A percentile compares a stretch with the other conserved stretches of the same genome.
Conservation (phyloP, 92 coral and sea anemone species). For the Chrysogorgia sp. region DNA sequence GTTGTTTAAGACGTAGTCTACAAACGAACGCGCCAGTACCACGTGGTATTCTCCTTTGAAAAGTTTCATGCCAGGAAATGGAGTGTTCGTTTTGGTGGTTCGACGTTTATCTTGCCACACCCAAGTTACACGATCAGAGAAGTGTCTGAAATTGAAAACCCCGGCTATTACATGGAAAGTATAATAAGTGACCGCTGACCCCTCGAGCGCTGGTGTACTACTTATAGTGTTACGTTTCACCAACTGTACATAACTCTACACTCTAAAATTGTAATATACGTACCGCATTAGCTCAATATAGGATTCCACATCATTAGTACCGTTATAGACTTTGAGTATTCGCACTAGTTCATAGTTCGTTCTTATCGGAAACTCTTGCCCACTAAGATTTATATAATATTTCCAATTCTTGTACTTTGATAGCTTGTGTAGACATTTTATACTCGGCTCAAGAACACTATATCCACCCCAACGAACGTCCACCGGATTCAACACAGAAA, state of each 20-base stretch:
- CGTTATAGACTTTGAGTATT: no score
- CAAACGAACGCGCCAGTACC: slow-evolving; percentile 48
- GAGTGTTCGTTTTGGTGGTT: not conserved
- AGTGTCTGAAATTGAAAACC: slow-evolving; percentile 17
- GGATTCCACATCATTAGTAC: no score
- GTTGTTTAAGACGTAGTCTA: slow-evolving; percentile 30
- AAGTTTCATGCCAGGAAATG: slow-evolving; percentile 29
- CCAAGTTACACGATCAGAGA: slow-evolving; percentile 14
- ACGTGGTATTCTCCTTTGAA: slow-evolving; percentile 59
- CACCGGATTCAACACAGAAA: slow-evolving; percentile 2
- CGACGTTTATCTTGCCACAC: slow-evolving; percentile 6
- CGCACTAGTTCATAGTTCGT: no score
- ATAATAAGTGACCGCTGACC: slow-evolving; percentile 46
- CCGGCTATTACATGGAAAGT: slow-evolving; percentile 8
- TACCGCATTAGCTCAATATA: no score
- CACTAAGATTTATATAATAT: no score
- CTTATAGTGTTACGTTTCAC: no score
- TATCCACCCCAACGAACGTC: no score
- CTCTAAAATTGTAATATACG: no score
- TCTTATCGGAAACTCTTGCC: no score
- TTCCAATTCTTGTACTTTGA: not conserved
- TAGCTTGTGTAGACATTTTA: not conserved
- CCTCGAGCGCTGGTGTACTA: slow-evolving; percentile 31
- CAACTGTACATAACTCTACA: no score
- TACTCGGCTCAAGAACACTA: no score